Evolutionary conservation across 2,888 invertebrate species (phyloP).

Genomic region (Mallateleia sp.): DNA sequence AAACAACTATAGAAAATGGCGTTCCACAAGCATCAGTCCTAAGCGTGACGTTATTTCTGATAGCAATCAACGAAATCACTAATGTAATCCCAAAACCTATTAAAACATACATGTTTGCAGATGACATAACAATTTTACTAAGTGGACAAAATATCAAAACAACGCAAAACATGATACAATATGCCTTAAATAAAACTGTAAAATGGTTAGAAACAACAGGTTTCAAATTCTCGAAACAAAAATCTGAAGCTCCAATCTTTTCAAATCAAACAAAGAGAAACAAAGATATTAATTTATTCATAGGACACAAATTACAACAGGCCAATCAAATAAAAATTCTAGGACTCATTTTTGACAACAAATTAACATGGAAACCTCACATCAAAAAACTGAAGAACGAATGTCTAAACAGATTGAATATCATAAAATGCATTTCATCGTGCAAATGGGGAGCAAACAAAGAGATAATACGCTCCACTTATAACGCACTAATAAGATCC

Average conservation of each 20-base stretch:
- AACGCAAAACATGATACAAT: background rate
- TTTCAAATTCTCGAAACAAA: background rate
- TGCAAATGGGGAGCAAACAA: slow-evolving; percentile 25
- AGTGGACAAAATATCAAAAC: background rate
- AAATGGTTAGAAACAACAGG: too few relatives aligned
- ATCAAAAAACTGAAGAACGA: slow-evolving; percentile 49
- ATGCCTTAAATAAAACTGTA: background rate
- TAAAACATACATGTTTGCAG: background rate
- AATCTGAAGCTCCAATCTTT: slow-evolving; percentile 9
- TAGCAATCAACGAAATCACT: background rate
- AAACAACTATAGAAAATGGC: background rate
- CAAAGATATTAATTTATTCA: too few relatives aligned
- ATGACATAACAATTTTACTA: background rate
- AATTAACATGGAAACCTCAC: slow-evolving; percentile 75
- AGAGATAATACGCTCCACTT: slow-evolving; percentile 40
- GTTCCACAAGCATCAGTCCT: background rate
- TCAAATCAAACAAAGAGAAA: background rate
- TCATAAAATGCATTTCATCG: slow-evolving; percentile 45
- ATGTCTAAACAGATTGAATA: slow-evolving; percentile 53
- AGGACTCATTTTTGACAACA: slow-evolving; percentile 72
- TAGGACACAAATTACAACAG: background rate
- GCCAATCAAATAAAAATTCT: slow-evolving; percentile 8
- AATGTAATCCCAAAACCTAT: background rate
- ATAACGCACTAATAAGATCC: slow-evolving; percentile 46
- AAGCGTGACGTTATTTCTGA: background rate